Evolutionary conservation across 2,113 vertebrate species (phyloP), one percentile per base, ranked within the genome.

Genomic region (Carlito syrichta): DNA sequence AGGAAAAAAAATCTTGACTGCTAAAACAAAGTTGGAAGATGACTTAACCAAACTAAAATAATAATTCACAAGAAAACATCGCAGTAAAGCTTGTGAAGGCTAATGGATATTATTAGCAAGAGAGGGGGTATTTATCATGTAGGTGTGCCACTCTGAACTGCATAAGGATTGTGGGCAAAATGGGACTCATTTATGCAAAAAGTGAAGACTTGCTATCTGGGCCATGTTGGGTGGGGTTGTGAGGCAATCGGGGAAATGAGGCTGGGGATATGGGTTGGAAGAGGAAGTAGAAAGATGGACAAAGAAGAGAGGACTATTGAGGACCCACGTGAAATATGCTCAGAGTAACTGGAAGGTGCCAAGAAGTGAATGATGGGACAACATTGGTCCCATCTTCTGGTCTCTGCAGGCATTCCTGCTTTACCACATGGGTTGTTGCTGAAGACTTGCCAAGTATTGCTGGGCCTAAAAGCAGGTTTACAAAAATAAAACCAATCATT

Each of bases 401-500:
- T 62, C 60, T 86, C 40, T 12, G 8, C 2, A 25, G 38, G 43
- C 48, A 73, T 68, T 89, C 38, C 25, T 85, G n/a, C 52, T 85
- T 74, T 77, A 50, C 6, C 45, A 63, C 19, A 63, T 71, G 43
- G 6, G 4, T 20, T 91, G 9, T 77, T 93, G 91, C 20, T 7
- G 38, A 38, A 93, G 45, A 8, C 27, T 43, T 32, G 22, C 32
- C 11, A 77, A 54, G 40, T 40, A 96, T 4, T 54, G 25, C 66
- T 86, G 35, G 27, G 38, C 87, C 78, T 82, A 88, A 86, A 69
- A 81, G 40, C 22, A 94, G 30, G 83, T 87, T 96, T 76, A 95
- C 69, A 90, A 94, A 94, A 92, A 63, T 69, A 74, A 92, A 94
- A 95, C 40, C 56, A 94, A 69, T 81, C 52, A 77, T 87, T 88